Evolutionary conservation across 2,113 vertebrate species (phyloP), one percentile per base, ranked within the genome.

Genomic region (mouse (Mus musculus)): DNA sequence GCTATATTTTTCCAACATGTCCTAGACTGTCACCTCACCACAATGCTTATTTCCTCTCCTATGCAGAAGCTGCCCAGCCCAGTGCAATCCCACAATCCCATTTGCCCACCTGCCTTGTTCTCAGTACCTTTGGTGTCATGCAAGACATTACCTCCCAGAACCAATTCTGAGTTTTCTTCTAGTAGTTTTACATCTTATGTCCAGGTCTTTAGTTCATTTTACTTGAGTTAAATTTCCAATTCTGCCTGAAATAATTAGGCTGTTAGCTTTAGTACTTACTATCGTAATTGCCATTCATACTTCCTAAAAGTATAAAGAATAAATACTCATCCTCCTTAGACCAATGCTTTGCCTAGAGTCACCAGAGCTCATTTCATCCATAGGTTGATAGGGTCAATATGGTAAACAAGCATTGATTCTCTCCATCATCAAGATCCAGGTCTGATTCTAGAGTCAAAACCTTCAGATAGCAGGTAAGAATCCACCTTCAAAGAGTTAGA

Each of bases 1-100:
- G 17, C 9, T 28, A 24, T 39, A 0, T 0, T 5, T 39, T 46
- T 28, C 16, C 7, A 6, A 9, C 0, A 20, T n/a, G 0, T 19
- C 11, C 39, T 28, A 56, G 14, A 12, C 3, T 28, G 13, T 2
- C 12, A 11, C 46, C 46, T 63, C 5, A 20, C 14, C 22, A 22
- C 13, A 6, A 0, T 30, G 6, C 5, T 28, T 49, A 54, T 22
- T 72, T 16, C 9, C 11, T 82, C 17, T 17, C 4, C 16, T 73
- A 3, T 39, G 39, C 7, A 42, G 20, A 71, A 19, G 28, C 11
- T 39, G n/a, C 39, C 13, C 13, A 1, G 4, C 17, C 11, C 5
- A 9, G 36, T 20, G 7, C 10, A 26, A 22, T 20, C 22, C 10
- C 17, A 13, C 16, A 26, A 22, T 9, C 16, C 22, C 17, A 26